Conservation (phyloP, 2,888 invertebrate genomes). For the Lottia scabra region DNA sequence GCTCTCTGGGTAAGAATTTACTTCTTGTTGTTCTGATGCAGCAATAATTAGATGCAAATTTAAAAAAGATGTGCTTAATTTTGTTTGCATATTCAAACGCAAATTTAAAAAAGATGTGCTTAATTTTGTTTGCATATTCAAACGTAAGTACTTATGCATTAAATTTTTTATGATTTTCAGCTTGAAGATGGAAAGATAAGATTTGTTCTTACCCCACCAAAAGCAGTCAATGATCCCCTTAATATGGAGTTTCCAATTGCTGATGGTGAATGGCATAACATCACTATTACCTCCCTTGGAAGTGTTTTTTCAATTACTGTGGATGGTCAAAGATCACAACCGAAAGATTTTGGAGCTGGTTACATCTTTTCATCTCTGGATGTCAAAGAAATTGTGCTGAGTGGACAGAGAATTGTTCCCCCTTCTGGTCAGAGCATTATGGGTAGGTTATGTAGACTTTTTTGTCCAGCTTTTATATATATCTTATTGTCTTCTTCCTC, state of each 20-base stretch:
- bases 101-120: no score
- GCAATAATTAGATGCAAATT: no score
- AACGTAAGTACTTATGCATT: no score
- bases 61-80: no score
- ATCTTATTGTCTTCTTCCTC: no score
- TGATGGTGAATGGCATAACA: slow-evolving; percentile 91
- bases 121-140: no score
- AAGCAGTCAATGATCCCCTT: slow-evolving; percentile 24
- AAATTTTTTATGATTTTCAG: slow-evolving; percentile 31
- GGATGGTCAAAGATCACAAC: slow-evolving; percentile 11
- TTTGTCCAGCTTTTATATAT: no score
- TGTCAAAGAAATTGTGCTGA: slow-evolving; percentile 83
- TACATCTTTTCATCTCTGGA: slow-evolving; percentile 95
- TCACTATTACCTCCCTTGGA: slow-evolving; percentile 74
- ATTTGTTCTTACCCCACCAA: slow-evolving; percentile 34
- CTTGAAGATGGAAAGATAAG: slow-evolving; percentile 37
- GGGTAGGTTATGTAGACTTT: slow-evolving; percentile 22
- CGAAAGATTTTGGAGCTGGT: slow-evolving; percentile 69
- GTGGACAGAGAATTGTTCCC: slow-evolving; percentile 67
- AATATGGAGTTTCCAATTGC: slow-evolving; percentile 71
- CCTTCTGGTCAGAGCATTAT: slow-evolving; percentile 35
- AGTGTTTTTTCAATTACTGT: slow-evolving; percentile 72
- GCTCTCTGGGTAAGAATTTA: slow-evolving; percentile 57
- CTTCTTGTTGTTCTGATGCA: no score
- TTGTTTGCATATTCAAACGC: no score